Percentiles rank a stretch among this genome's conserved stretches.
Evolutionary conservation across 2,888 invertebrate species (phyloP).

Genomic region (Epiblema foenella): DNA sequence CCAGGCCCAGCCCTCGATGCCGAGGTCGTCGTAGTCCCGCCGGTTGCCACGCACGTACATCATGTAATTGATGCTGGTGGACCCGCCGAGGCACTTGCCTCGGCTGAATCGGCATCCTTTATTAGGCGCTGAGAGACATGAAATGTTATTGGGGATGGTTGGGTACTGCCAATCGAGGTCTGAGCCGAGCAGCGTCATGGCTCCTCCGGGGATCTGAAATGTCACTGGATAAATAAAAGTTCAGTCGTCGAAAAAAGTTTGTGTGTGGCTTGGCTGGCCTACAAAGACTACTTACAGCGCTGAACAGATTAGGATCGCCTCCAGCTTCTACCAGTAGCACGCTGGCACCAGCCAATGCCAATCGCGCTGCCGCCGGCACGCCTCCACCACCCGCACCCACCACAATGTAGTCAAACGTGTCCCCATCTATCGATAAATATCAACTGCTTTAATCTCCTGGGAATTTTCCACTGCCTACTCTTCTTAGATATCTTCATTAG

Average conservation of each 20-base stretch:
- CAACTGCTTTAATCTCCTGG: no score
- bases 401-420: conserved; percentile 78
- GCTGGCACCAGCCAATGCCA: conserved; percentile 57
- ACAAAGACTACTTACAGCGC: conserved; percentile 13
- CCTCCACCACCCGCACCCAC: conserved; percentile 78
- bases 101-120: conserved; percentile 61
- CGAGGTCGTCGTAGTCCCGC: conserved; percentile 58
- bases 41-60: conserved; percentile 67
- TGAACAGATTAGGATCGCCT: conserved; percentile 41
- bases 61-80: conserved; percentile 72
- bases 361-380: conserved; percentile 59
- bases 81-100: conserved; percentile 71
- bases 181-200: conserved; percentile 56
- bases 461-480: no score
- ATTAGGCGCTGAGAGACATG: conserved; percentile 60
- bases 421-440: conserved; percentile 1
- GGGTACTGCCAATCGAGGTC: conserved; percentile 63
- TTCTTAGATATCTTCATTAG: no score
- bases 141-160: conserved; percentile 63
- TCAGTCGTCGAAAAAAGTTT: not conserved
- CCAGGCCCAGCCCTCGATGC: conserved; percentile 66
- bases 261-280: not conserved
- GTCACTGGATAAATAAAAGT: not conserved
- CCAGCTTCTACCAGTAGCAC: conserved; percentile 70
- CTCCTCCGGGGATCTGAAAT: conserved; percentile 60